A percentile compares a stretch with the other conserved stretches of the same genome.
Evolutionary conservation across 2,113 vertebrate species (phyloP).

Genomic region (Coptodon bakossiorum): DNA sequence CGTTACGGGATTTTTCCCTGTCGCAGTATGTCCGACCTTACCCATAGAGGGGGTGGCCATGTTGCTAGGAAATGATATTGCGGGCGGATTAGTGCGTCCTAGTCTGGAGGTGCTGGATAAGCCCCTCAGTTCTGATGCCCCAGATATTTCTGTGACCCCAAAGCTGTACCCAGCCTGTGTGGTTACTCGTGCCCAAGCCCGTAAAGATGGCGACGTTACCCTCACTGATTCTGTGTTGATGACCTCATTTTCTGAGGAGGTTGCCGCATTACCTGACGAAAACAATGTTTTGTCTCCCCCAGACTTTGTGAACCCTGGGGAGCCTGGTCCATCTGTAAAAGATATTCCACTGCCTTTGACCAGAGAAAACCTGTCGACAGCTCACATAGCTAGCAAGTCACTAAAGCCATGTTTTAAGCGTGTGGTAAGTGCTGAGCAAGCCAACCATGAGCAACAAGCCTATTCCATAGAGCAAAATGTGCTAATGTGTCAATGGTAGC

Average conservation of each 20-base stretch:
- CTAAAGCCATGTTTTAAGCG: fast-evolving
- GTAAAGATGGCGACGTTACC: too few species aligned
- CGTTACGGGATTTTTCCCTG: too few species aligned
- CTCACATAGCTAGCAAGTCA: too few species aligned
- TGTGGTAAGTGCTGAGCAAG: background rate
- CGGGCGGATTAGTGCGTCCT: too few species aligned
- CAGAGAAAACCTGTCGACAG: too few species aligned
- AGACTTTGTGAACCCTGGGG: background rate
- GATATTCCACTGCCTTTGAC: background rate
- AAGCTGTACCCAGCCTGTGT: too few species aligned
- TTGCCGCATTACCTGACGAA: fast-evolving
- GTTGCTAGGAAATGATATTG: background rate
- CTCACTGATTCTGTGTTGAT: too few species aligned
- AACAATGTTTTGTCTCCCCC: background rate
- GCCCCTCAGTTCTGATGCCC: background rate
- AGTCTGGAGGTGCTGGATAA: too few species aligned
- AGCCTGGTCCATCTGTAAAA: background rate
- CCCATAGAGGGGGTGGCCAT: background rate
- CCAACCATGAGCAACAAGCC: background rate
- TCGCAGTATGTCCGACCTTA: background rate
- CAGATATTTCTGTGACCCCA: too few species aligned
- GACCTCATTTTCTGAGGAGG: background rate
- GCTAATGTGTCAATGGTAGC: background rate
- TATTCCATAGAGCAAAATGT: fast-evolving
- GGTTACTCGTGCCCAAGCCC: too few species aligned